A percentile compares a stretch with the other conserved stretches of the same genome.
Evolutionary conservation across 2,797 vertebrate species (phyloP).

Genomic region (Lates japonicus): DNA sequence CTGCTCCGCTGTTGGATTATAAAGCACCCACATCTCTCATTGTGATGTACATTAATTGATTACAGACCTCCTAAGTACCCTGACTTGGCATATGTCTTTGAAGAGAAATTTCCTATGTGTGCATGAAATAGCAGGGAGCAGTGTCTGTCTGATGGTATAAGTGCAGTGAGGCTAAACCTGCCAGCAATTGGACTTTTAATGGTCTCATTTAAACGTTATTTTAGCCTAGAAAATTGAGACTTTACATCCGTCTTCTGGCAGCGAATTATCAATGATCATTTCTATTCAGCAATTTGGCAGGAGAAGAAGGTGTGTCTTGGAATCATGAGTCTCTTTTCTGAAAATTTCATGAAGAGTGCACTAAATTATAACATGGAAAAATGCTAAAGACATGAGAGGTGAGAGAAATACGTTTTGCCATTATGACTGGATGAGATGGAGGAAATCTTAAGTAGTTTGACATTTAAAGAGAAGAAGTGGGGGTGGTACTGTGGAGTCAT

Average conservation of each 20-base stretch:
- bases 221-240: not conserved
- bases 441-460: constrained; percentile 14
- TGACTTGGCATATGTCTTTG: constrained; percentile 28
- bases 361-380: not conserved
- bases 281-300: not conserved
- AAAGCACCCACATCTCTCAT: constrained; percentile 23
- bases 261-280: not conserved
- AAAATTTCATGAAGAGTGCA: not conserved
- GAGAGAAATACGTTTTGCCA: not conserved
- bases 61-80: constrained; percentile 35
- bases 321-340: not conserved
- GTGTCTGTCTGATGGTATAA: not conserved
- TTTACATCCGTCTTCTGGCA: not conserved
- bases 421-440: not conserved
- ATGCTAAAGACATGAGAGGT: not conserved
- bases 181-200: not conserved
- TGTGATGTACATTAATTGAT: constrained; percentile 42
- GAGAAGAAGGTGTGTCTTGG: not conserved
- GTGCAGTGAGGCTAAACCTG: not conserved
- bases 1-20: constrained; percentile 37
- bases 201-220: constrained; percentile 25
- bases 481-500: not conserved
- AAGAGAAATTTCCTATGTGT: constrained; percentile 10
- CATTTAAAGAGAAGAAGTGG: constrained; percentile 33
- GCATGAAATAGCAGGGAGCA: constrained; percentile 7